Evolutionary conservation across 2,888 invertebrate species (phyloP).

Genomic region (Hoplodrina ambigua): DNA sequence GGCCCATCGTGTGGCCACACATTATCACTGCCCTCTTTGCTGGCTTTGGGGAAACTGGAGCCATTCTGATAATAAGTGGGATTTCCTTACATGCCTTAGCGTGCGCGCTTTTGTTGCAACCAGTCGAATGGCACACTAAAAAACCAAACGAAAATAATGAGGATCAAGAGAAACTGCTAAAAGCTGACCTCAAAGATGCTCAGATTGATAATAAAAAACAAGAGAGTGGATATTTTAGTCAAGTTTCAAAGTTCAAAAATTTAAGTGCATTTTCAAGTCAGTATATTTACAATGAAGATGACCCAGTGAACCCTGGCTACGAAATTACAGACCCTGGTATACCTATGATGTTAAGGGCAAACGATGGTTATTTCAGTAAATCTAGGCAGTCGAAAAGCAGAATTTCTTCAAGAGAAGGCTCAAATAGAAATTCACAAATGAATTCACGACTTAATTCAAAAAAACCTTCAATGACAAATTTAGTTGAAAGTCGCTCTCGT

Average conservation of each 20-base stretch:
- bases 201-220: conserved; percentile 69
- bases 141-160: conserved; percentile 72
- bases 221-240: conserved; percentile 84
- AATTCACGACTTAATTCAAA: conserved; percentile 86
- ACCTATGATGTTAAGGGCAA: conserved; percentile 92
- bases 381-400: conserved; percentile 85
- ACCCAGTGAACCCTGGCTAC: conserved; percentile 91
- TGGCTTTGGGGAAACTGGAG: conserved; percentile 91
- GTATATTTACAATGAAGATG: conserved; percentile 92
- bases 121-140: conserved; percentile 93
- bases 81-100: conserved; percentile 92
- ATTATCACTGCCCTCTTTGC: conserved; percentile 92
- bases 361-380: conserved; percentile 91
- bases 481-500: conserved; percentile 83
- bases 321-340: conserved; percentile 92
- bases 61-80: conserved; percentile 92
- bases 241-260: conserved; percentile 83
- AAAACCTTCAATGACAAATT: conserved; percentile 87
- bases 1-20: conserved; percentile 93
- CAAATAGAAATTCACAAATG: conserved; percentile 84
- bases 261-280: conserved; percentile 91
- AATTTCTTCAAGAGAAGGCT: conserved; percentile 83
- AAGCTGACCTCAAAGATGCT: conserved; percentile 60
- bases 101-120: conserved; percentile 93
- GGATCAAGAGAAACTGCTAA: conserved; percentile 76